These are phyloP conservation scores for Petrolisthes cinctipes DNA, from an alignment of 2,888 invertebrate genomes.

Conservation along the genomic window DNA sequence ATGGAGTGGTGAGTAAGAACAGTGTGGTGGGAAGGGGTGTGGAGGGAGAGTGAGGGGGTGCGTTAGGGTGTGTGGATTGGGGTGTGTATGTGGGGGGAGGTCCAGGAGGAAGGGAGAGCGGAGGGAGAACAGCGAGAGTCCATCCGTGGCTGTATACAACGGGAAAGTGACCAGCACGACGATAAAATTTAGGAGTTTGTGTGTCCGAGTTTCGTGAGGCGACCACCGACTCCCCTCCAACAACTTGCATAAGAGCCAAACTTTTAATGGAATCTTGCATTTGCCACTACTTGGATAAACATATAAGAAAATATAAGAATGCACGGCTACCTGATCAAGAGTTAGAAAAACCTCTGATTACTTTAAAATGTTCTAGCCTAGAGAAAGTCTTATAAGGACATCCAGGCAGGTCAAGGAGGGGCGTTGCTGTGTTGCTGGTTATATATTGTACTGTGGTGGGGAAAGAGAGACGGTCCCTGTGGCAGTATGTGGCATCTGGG, in stretches of 20 bases:
- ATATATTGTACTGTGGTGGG: not conserved
- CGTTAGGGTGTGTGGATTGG: too few species aligned
- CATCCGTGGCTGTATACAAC: not conserved
- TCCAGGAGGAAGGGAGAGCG: not conserved
- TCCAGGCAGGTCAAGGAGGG: not conserved
- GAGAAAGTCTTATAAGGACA: too few species aligned
- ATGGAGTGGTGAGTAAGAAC: too few species aligned
- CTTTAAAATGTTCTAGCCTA: too few species aligned
- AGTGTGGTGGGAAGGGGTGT: too few species aligned
- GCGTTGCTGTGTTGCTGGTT: not conserved
- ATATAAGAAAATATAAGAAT: too few species aligned
- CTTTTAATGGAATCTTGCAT: slow-evolving; percentile 47
- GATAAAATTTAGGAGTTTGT: slow-evolving; percentile 30
- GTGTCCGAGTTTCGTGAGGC: slow-evolving; percentile 18
- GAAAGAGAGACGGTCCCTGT: not conserved
- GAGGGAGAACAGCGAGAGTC: not conserved
- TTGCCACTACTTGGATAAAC: slow-evolving; percentile 19
- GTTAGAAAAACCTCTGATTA: too few species aligned
- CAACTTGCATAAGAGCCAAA: slow-evolving; percentile 50
- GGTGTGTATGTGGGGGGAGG: not conserved
- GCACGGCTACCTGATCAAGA: too few species aligned
- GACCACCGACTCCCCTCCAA: slow-evolving; percentile 12
- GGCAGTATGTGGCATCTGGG: slow-evolving; percentile 41
- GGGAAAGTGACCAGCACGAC: slow-evolving; percentile 8
- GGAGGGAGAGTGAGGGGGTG: too few species aligned